Base-by-base conservation (phyloP, 2,888 invertebrate species). In the Salticus scenicus region DNA sequence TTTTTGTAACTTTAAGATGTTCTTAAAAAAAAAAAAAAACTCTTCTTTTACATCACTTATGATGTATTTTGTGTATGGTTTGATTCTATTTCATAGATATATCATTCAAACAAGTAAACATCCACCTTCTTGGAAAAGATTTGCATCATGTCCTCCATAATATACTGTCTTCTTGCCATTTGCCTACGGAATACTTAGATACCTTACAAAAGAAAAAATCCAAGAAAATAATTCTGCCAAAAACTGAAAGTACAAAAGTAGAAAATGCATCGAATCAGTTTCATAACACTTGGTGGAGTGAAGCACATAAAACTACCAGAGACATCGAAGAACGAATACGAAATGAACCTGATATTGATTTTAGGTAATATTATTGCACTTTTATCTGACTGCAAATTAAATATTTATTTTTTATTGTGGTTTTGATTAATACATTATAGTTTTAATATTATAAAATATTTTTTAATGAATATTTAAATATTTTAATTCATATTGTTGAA, bases 121-220 rank as follows among this genome's bases (percentile, higher is more conserved):
- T 97, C 84, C 93, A 94, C 75, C 91, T 97, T 87, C 94, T 93
- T 83, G 94, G 94, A 47, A 92, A 92, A 87, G 94, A 94, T 91
- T 92, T 96, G 70, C 93, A 94, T 83, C 94, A 95, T 89, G 94
- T 95, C 8, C 94, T 97, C 51, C 92, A 95, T 10, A 94, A 94
- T 63, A 94, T 98, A 88, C 92, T 98, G 86, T 94, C 94, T 90
- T 94, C 95, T 37, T 97, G 97, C 92, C 94, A 96, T 90, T 93
- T 98, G 87, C 94, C 97, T 5, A 96, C 97, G n/a, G 95, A 95
- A 64, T 96, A 96, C 92, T 93, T 97, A 7, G 96, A 96, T 90
- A 95, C 94, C 73, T 71, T 91, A 94, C 96, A 90, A 37, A 72
- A 67, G n/a, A 37, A 92, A 93, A 64, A 91, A 91, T 84, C 91